Percentiles rank a stretch among this genome's conserved stretches.
Evolutionary conservation across 2,113 vertebrate species (phyloP).

Genomic region (Bubo blakistoni): DNA sequence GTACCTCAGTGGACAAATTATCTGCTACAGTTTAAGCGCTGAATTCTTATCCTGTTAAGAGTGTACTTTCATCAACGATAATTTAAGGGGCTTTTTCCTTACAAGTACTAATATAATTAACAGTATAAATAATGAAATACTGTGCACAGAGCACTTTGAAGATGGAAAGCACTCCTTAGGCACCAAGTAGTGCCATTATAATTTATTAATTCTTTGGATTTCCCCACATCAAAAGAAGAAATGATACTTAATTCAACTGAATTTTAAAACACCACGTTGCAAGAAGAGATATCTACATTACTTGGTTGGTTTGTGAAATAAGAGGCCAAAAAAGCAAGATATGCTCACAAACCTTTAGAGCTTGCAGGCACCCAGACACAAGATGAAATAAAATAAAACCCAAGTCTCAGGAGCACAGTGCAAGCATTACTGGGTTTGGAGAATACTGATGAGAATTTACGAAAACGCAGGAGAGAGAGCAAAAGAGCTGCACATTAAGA

Average conservation of each 20-base stretch:
- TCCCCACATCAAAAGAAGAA: slow-evolving; percentile 7
- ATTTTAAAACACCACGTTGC: background rate
- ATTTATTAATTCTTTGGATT: slow-evolving; percentile 16
- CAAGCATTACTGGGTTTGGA: background rate
- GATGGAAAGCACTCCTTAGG: background rate
- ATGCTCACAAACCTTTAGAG: background rate
- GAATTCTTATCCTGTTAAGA: background rate
- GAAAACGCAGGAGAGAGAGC: background rate
- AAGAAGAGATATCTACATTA: background rate
- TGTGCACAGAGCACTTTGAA: background rate
- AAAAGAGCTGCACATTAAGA: background rate
- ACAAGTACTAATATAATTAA: slow-evolving; percentile 42
- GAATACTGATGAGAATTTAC: background rate
- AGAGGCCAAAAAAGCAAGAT: background rate
- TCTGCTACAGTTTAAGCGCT: background rate
- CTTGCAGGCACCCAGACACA: background rate
- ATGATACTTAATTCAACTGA: background rate
- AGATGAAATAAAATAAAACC: background rate
- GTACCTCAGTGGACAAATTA: background rate
- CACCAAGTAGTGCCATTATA: background rate
- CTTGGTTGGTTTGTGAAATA: background rate
- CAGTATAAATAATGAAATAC: slow-evolving; percentile 29
- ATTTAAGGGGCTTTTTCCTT: background rate
- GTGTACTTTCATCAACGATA: background rate
- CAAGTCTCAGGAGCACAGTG: background rate